Evolutionary conservation across 2,888 invertebrate species (phyloP).

Genomic region (Dryadula phaetusa): DNA sequence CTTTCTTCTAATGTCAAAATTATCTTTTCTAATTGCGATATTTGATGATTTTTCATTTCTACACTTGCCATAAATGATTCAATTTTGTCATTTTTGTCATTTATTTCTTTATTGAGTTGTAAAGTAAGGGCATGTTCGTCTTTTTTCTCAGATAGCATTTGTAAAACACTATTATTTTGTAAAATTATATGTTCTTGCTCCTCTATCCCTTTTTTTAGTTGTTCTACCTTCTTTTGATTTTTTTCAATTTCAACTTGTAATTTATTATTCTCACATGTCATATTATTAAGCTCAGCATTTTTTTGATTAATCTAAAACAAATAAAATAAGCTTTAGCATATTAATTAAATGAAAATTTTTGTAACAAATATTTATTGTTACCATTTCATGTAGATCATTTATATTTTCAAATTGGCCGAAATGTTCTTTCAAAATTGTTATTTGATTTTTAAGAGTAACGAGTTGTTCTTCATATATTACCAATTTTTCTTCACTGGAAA

Average conservation of each 20-base stretch:
- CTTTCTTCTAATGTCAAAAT: constrained; percentile 72
- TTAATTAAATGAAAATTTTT: too few relatives aligned
- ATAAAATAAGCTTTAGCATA: too few relatives aligned
- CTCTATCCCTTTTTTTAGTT: constrained; percentile 52
- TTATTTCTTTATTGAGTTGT: constrained; percentile 63
- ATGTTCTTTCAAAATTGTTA: constrained; percentile 63
- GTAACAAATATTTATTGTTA: too few relatives aligned
- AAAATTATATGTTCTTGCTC: constrained; percentile 59
- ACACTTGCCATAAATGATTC: constrained; percentile 56
- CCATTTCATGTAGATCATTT: constrained; percentile 64
- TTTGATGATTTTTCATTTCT: constrained; percentile 52
- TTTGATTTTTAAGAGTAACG: constrained; percentile 60
- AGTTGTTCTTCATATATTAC: constrained; percentile 66
- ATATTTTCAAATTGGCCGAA: constrained; percentile 68
- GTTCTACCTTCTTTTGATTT: constrained; percentile 60
- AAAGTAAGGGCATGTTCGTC: constrained; percentile 68
- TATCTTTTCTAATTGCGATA: constrained; percentile 69
- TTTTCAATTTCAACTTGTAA: constrained; percentile 61
- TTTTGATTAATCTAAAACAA: constrained; percentile 62
- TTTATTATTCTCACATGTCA: constrained; percentile 59
- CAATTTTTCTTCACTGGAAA: constrained; percentile 68
- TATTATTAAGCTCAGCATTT: constrained; percentile 60
- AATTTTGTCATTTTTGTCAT: constrained; percentile 69
- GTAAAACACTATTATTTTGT: constrained; percentile 61
- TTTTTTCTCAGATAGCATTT: constrained; percentile 66